Base-by-base conservation (phyloP, 2,888 invertebrate species). In the Hirtodrosophila confusa region DNA sequence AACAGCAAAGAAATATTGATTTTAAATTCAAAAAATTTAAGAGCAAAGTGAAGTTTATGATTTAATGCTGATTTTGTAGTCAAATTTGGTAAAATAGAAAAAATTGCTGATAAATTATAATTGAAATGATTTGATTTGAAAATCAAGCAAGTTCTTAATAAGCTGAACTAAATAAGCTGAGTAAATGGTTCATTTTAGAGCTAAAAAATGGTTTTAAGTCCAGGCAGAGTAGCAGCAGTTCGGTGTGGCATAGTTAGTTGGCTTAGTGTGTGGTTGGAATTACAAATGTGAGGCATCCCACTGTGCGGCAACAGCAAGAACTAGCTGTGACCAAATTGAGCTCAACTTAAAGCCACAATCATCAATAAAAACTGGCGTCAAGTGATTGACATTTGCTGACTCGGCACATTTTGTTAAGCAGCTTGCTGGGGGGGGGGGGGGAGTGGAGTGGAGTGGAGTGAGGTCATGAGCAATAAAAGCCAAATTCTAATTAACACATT, bases 401-500 rank as follows among this genome's bases (percentile, higher is more conserved):
- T 73, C 43, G 44, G 60, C 77, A 68, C 10, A 29, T 60, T 70
- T 47, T n/a, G 0, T 23, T 27, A 27, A 27, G 6, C 27, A 27
- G 27, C 10, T 11, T 27, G 23, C 11, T 11, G 5, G 27, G 9
- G 10, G 24, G 31, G 23, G 24, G 7, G 24, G 39, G 40, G 35
- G 7, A 4, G 29, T 4, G 17, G 1, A 17, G 17, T 17, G 17
- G 17, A 17, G 17, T 17, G 17, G 17, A 17, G 17, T 17, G 17
- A 17, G 17, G 17, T 17, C 17, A 27, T 11, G 12, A 27, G 27
- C 27, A 27, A 3, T 17, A 17, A 17, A 45, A 27, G 51, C 40
- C 35, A 37, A 80, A 78, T 70, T 74, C 68, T 80, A 82, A 85
- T 87, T 85, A 87, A 85, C 85, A 85, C 86, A 87, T 85, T 82